Conservation (phyloP, 2,113 vertebrate genomes). For the Poeciliopsis turrubarensis region DNA sequence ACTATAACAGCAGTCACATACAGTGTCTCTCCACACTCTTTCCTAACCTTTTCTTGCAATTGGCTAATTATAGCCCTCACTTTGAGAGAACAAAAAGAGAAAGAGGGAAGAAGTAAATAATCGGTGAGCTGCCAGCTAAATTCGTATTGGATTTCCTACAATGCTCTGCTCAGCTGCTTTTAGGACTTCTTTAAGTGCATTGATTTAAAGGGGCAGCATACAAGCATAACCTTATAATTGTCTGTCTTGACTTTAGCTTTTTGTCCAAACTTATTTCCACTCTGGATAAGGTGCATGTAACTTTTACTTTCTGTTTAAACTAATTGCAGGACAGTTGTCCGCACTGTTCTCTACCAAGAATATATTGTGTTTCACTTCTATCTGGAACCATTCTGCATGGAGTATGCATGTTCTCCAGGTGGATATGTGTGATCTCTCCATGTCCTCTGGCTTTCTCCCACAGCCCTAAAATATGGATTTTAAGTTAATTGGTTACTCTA, state of each 20-base stretch:
- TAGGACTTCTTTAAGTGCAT: conserved; percentile 29
- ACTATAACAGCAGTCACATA: neutral
- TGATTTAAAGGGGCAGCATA: conserved; percentile 30
- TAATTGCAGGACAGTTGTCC: neutral
- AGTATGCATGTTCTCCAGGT: neutral
- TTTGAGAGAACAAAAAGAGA: conserved; percentile 14
- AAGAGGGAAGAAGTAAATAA: conserved; percentile 42
- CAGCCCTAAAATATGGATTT: too few species aligned
- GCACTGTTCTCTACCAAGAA: neutral
- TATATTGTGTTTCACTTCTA: neutral
- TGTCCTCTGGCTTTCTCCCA: too few species aligned
- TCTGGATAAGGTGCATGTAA: neutral
- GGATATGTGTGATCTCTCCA: neutral
- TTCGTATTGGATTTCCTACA: conserved; percentile 50
- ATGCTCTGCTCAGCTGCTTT: conserved; percentile 34
- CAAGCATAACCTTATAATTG: conserved; percentile 31
- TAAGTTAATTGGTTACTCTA: too few species aligned
- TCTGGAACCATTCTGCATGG: neutral
- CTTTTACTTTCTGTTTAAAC: neutral
- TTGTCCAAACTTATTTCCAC: conserved; percentile 10
- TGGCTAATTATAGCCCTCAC: conserved; percentile 58
- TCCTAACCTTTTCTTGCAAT: conserved; percentile 45
- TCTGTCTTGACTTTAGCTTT: neutral
- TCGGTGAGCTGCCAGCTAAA: conserved; percentile 28
- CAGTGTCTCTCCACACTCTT: conserved; percentile 28